Base-by-base conservation (phyloP, 2,113 vertebrate genomes). In the Toxotes jaculatrix region DNA sequence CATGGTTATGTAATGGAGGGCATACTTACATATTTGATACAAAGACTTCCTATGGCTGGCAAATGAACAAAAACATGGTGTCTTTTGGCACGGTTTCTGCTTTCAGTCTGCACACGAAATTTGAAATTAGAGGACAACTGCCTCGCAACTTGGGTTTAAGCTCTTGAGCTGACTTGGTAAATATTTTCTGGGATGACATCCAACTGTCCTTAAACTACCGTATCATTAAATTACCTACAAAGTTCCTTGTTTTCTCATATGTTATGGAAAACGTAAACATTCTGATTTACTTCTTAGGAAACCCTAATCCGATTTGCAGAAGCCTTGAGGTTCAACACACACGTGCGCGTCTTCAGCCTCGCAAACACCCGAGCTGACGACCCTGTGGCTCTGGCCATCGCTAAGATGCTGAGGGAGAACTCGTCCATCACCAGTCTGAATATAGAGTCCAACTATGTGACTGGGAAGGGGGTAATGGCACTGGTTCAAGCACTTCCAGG, bases 371-470 rank as follows among this genome's bases (percentile, higher is more conserved):
- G 87, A 0, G 98, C 98, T 0, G 97, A 98, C 0, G 98, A 99
- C 87, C 93, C 90, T 0, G 97, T 96, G 8, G 98, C 98, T 10
- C 85, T 95, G 40, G 97, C 97, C 88, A 93, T 98, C 4, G 96
- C 97, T 4, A 97, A 96, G 12, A 97, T 97, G 97, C 91, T 99
- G 71, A 92, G 88, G 40, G 96, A 96, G 88, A 99, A 99, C 89
- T 72, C 86, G 27, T 93, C 96, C 89, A 96, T 99, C 88, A 94
- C 91, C 55, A 98, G 86, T 40, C 81, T 99, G 67, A 99, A 99
- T 80, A 95, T 99, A 32, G 98, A 99, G 90, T 98, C 98, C 70
- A 99, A 99, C 94, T 99, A 96, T 78, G 94, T 99, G 88, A 98
- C 95, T 2, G 98, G 97, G 7, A 99, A 96, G 87, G 98, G 98